Base-by-base conservation (phyloP, 2,113 vertebrate genomes). In the Artemisiospiza belli region DNA sequence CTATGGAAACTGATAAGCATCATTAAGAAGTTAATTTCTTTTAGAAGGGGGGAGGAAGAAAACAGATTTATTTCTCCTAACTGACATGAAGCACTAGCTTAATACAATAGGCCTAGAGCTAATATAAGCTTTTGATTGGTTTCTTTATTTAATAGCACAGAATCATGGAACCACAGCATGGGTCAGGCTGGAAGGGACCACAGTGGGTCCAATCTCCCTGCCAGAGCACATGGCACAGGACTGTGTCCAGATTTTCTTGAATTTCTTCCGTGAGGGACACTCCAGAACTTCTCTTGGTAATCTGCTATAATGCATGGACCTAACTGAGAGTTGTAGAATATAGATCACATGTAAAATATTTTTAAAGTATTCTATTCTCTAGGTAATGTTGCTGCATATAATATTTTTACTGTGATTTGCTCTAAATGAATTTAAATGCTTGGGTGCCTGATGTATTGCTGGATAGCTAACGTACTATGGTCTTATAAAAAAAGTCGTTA, bases 401-500 rank as follows among this genome's bases (percentile, higher is more conserved):
- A 70, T 43, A 87, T 55, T 78, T 70, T 81, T 89, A 28, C 44
- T 39, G 17, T 68, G 31, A 89, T 59, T 81, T 39, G 25, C 16
- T 63, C n/a, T 67, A 74, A 91, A 89, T 55, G 4, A 87, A 74
- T 75, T 51, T 61, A 96, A 85, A 94, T 63, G 7, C 24, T 78
- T 51, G 33, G 12, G 9, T 75, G 37, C 21, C 33, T 77, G 39
- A 83, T 75, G 43, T 12, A 87, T 87, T 87, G 30, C 52, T 75
- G 57, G 55, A 82, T 72, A 95, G 47, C 30, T 79, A 95, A 72
- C 54, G 25, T 69, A 66, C 24, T 35, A 43, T 43, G 55, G 49
- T 92, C 54, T 92, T 89, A 77, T 43, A 33, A 92, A 70, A 91
- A 77, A 94, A 68, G 44, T 37, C 62, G 92, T 91, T 87, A 92